Conservation (phyloP, 2,797 vertebrate genomes). For the Enoplosus armatus region DNA sequence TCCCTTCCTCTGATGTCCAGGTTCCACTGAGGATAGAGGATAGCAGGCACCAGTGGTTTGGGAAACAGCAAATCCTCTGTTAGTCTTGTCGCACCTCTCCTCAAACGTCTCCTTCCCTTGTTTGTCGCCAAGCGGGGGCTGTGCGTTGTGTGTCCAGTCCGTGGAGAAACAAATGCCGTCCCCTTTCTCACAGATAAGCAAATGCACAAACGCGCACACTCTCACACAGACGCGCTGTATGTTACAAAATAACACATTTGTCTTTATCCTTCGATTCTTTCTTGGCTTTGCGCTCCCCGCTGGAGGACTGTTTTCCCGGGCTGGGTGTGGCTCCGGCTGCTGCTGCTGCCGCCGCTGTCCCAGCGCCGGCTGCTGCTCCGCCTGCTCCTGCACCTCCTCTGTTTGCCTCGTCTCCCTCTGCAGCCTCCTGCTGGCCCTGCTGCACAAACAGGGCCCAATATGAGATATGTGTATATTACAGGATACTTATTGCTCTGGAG, state of each 20-base stretch:
- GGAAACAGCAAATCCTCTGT: conserved; percentile 86
- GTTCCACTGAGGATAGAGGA: conserved; percentile 84
- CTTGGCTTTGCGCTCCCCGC: conserved; percentile 93
- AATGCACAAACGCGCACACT: conserved; percentile 67
- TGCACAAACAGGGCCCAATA: conserved; percentile 24
- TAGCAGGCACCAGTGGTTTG: conserved; percentile 97
- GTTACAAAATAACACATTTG: conserved; percentile 97
- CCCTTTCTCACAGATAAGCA: conserved; percentile 71
- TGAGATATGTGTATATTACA: neutral
- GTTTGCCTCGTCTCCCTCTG: conserved; percentile 70
- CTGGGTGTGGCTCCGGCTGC: conserved; percentile 81
- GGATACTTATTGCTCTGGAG: neutral
- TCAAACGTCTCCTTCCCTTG: conserved; percentile 69
- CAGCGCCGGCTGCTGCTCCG: conserved; percentile 48
- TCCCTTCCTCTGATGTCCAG: conserved; percentile 84
- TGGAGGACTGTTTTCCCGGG: conserved; percentile 89
- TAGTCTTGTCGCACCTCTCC: conserved; percentile 65
- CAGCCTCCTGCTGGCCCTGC: conserved; percentile 81
- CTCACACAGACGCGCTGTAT: conserved; percentile 61
- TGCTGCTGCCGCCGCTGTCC: conserved; percentile 60
- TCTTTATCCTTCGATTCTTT: conserved; percentile 92
- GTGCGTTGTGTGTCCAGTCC: conserved; percentile 76
- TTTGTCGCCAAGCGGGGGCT: conserved; percentile 61
- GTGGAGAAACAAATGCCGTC: conserved; percentile 65
- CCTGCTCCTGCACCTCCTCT: conserved; percentile 60